Percentiles rank a stretch among this genome's conserved stretches.
Evolutionary conservation across 1,140 invertebrate species (phyloP).

Genomic region (Ips nitidus): DNA sequence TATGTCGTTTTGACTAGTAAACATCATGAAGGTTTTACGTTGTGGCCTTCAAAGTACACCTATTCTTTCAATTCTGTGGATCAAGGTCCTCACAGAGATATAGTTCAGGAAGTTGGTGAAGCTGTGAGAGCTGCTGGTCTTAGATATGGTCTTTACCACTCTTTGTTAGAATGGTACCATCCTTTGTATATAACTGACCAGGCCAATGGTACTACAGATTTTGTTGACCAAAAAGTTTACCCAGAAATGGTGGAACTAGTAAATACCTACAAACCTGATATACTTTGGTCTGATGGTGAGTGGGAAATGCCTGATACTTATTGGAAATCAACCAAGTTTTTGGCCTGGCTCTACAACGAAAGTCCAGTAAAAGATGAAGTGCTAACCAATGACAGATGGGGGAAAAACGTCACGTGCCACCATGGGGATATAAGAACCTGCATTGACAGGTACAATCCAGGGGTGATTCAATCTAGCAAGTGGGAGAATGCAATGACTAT

Average conservation of each 20-base stretch:
- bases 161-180: conserved; percentile 90
- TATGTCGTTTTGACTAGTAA: conserved; percentile 91
- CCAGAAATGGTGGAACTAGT: conserved; percentile 77
- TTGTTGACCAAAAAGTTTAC: conserved; percentile 53
- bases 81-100: conserved; percentile 17
- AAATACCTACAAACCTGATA: conserved; percentile 79
- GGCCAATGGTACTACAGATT: conserved; percentile 63
- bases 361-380: conserved; percentile 89
- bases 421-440: conserved; percentile 90
- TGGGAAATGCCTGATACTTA: conserved; percentile 81
- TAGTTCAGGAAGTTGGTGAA: conserved; percentile 64
- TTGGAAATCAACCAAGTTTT: conserved; percentile 76
- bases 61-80: conserved; percentile 23
- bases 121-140: conserved; percentile 69
- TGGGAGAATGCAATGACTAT: conserved; percentile 94
- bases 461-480: conserved; percentile 72
- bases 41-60: conserved; percentile 73
- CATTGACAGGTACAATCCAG: conserved; percentile 86
- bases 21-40: conserved; percentile 89
- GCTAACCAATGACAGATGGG: conserved; percentile 89
- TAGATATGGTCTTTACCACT: conserved; percentile 86
- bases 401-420: conserved; percentile 70
- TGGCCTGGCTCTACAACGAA: conserved; percentile 94
- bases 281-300: conserved; percentile 94
- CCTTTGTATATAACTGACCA: conserved; percentile 80